Percentiles rank a stretch among this genome's conserved stretches.
Evolutionary conservation across 2,797 vertebrate genomes (phyloP).

Genomic region (Epinephelus awoara): DNA sequence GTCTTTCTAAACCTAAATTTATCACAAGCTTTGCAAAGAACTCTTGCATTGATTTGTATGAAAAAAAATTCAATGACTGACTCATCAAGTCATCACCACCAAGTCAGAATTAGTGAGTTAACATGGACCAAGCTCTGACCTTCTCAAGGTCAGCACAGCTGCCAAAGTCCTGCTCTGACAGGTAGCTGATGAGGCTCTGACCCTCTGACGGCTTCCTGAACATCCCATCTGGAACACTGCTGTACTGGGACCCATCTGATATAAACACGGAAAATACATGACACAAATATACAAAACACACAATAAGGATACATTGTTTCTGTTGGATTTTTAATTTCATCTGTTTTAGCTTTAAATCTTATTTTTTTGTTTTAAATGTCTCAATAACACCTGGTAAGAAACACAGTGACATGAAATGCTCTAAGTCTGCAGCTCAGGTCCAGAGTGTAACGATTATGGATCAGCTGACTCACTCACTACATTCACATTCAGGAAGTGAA

Average conservation of each 20-base stretch:
- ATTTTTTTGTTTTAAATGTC: background rate
- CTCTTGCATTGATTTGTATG: rapidly evolving
- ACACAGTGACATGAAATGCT: background rate
- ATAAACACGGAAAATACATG: conserved; percentile 11
- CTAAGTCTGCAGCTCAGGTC: background rate
- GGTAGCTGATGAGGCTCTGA: conserved; percentile 98
- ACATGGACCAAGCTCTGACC: conserved; percentile 75
- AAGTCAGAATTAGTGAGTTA: background rate
- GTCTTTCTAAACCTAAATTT: background rate
- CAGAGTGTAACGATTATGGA: background rate
- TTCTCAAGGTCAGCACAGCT: conserved; percentile 99
- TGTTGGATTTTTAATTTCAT: background rate
- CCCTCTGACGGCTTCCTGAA: conserved; percentile 96
- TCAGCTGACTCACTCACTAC: background rate
- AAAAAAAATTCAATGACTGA: background rate
- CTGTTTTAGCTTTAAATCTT: background rate
- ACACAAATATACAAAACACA: background rate
- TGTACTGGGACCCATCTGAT: conserved; percentile 88
- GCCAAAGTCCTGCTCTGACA: conserved; percentile 99
- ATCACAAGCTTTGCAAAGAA: background rate
- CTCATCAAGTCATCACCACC: background rate
- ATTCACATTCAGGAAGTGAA: conserved; percentile 9
- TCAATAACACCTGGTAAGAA: background rate
- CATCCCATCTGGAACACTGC: conserved; percentile 90
- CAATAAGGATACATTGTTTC: background rate